Percentiles rank a stretch among this genome's conserved stretches.
phyloP scores from a whole-genome alignment of 2,888 invertebrate genomes.

The Copidosoma aretas region DNA sequence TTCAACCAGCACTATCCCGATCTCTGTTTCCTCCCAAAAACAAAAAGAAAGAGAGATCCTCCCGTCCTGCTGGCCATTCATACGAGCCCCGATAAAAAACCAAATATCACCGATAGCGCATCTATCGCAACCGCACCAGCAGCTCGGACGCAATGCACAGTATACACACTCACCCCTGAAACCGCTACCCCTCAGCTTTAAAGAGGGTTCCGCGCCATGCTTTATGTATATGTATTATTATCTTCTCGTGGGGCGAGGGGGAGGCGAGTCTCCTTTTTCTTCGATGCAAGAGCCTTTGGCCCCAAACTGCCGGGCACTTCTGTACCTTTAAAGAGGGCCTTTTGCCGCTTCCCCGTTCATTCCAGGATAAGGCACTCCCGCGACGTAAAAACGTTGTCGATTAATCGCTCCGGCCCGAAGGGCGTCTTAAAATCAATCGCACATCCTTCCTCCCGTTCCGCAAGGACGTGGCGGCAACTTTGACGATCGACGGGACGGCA shows the following conservation, averaged over 20 bases:
- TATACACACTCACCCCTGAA: constrained; percentile 9
- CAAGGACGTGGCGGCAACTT: background rate
- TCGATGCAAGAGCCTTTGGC: background rate
- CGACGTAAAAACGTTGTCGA: background rate
- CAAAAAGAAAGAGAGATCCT: no score
- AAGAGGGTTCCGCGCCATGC: constrained; percentile 7
- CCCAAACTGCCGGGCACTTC: no score
- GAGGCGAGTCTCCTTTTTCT: background rate
- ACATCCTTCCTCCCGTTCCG: background rate
- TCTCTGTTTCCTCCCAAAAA: no score
- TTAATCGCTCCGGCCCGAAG: background rate
- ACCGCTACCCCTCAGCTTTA: background rate
- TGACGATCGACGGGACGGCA: constrained; percentile 7
- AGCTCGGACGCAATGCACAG: background rate
- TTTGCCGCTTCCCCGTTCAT: background rate
- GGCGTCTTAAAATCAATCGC: background rate
- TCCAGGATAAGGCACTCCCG: background rate
- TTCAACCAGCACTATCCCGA: no score
- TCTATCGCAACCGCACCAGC: background rate
- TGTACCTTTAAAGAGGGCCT: background rate
- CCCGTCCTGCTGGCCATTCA: no score
- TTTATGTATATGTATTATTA: constrained; percentile 14
- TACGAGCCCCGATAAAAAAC: no score
- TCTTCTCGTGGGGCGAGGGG: constrained; percentile 2
- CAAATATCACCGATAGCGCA: background rate